Conservation (phyloP, 2,797 vertebrate genomes). For the Chiloscyllium punctatum region DNA sequence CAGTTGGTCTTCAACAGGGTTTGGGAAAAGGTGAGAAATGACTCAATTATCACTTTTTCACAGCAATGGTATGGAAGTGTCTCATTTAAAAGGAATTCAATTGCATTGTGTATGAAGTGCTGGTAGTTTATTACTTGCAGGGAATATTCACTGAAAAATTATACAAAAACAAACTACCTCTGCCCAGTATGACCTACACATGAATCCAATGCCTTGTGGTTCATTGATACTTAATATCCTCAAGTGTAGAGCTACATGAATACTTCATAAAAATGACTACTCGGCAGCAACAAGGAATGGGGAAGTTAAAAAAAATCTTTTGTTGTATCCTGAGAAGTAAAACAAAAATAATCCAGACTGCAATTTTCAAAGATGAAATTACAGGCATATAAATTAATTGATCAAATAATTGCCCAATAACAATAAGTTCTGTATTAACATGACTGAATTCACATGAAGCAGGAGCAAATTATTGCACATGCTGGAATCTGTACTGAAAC, state of each 20-base stretch:
- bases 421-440: background rate
- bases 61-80: background rate
- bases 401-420: background rate
- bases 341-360: background rate
- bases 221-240: background rate
- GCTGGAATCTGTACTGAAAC: no score
- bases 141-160: background rate
- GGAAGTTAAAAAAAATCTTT: background rate
- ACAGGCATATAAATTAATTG: background rate
- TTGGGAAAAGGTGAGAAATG: conserved; percentile 6
- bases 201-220: background rate
- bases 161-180: background rate
- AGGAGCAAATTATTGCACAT: no score
- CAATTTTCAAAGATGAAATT: background rate
- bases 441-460: background rate
- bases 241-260: background rate
- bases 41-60: background rate
- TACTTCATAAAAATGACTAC: background rate
- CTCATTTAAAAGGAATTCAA: background rate
- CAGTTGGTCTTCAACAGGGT: background rate
- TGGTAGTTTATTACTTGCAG: background rate
- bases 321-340: background rate
- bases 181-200: background rate
- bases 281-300: background rate
- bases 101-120: background rate